A percentile compares a stretch with the other conserved stretches of the same genome.
These are phyloP conservation scores for Vanacampus margaritifer DNA, from an alignment of 2,113 vertebrate species.

Conservation along the genomic window DNA sequence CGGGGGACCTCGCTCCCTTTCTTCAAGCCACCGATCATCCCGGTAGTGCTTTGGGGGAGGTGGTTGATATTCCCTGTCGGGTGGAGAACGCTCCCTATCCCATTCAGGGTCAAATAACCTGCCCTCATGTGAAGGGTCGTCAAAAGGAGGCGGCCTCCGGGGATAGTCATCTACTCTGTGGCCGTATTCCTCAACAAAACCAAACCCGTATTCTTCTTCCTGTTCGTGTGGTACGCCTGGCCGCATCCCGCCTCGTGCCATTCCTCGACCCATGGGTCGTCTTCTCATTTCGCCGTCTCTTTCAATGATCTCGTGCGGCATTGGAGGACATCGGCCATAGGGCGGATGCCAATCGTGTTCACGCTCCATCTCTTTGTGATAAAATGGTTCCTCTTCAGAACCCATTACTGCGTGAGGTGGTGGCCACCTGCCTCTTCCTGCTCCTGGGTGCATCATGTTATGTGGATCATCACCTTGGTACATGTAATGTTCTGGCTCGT, in stretches of 20 bases:
- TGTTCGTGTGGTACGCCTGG: constrained; percentile 74
- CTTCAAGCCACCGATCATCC: constrained; percentile 83
- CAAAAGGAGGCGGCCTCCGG: constrained; percentile 70
- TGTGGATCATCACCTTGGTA: constrained; percentile 66
- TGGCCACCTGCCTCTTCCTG: constrained; percentile 56
- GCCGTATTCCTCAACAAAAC: constrained; percentile 59
- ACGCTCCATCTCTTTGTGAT: constrained; percentile 42
- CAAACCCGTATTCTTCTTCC: constrained; percentile 49
- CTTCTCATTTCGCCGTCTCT: constrained; percentile 52
- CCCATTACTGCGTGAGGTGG: constrained; percentile 58
- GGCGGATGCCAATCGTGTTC: constrained; percentile 43
- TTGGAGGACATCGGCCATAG: constrained; percentile 45
- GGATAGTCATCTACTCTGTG: constrained; percentile 76
- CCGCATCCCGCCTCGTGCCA: constrained; percentile 57
- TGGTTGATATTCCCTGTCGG: constrained; percentile 79
- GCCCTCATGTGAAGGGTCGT: constrained; percentile 77
- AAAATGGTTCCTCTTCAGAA: constrained; percentile 35
- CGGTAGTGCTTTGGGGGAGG: constrained; percentile 81
- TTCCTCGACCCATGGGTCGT: constrained; percentile 74
- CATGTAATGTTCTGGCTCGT: constrained; percentile 66
- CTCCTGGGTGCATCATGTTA: constrained; percentile 71
- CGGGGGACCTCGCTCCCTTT: constrained; percentile 70
- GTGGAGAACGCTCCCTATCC: constrained; percentile 73
- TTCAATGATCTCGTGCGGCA: constrained; percentile 53
- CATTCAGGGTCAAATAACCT: constrained; percentile 80